Conservation (phyloP, 2,797 vertebrate genomes). For the Cebuella pygmaea region DNA sequence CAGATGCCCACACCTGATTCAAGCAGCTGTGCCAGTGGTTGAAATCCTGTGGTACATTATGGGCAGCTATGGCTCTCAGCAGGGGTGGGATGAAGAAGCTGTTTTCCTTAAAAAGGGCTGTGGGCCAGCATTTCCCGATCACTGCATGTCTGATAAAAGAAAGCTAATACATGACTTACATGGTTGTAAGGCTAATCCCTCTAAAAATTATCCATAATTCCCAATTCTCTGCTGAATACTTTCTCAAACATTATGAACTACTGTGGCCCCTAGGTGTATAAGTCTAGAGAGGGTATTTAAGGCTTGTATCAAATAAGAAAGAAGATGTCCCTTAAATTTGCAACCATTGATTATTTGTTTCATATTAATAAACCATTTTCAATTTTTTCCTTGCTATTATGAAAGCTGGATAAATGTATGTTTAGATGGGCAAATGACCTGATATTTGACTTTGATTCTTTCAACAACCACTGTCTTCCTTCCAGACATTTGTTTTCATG, state of each 20-base stretch:
- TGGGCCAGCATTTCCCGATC: neutral
- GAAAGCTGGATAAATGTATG: conserved; percentile 25
- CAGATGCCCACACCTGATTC: neutral
- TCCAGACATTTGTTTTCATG: conserved; percentile 25
- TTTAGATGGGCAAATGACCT: neutral
- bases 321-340: neutral
- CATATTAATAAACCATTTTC: neutral
- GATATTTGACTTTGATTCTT: conserved; percentile 39
- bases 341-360: conserved; percentile 23
- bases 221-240: neutral
- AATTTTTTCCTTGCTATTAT: neutral
- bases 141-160: neutral
- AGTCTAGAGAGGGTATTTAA: conserved; percentile 22
- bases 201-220: neutral
- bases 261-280: neutral
- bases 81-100: neutral
- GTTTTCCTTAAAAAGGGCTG: neutral
- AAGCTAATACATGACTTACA: neutral
- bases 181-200: neutral
- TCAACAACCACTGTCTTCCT: conserved; percentile 48
- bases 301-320: neutral
- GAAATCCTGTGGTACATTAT: neutral
- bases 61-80: neutral
- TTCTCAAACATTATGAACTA: neutral
- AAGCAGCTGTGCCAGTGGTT: neutral